Evolutionary conservation across 2,888 invertebrate species (phyloP), one percentile per base, ranked within the genome.

Genomic region (Arctia plantaginis): DNA sequence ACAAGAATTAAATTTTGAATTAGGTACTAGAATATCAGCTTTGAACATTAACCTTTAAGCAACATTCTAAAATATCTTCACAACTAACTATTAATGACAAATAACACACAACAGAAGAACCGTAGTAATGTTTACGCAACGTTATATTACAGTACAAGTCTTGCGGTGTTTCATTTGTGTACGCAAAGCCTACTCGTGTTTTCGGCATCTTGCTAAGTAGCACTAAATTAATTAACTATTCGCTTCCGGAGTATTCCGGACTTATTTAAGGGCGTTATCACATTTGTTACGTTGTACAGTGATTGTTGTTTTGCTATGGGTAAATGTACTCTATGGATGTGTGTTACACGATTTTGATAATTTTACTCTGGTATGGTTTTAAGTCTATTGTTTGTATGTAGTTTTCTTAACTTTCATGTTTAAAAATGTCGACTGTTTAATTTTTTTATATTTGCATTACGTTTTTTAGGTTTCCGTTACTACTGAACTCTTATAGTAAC

Each of bases 161-260:
- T 67, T 44, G 62, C 62, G 59, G 33, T 33, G 35, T 62, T 51
- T 65, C 64, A 64, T 64, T 47, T 23, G 67, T 69, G 44, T 59
- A 30, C 39, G 33, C 51, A 69, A 73, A 69, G 73, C 59, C 51
- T 33, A 18, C 41, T 71, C 71, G 59, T 71, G 68, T 75, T 75
- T 68, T 68, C 65, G 68, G 68, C 71, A 65, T 55, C 62, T 75
- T 65, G 65, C 68, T 75, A 75, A 75, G 67, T 75, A 75, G 55
- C 27, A 67, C 71, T 71, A 75, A 65, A 75, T 75, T 71, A 75
- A 75, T 75, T 75, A 74, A 71, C 74, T 64, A 71, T 71, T 71
- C 55, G 65, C 65, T 68, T 71, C 67, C 71, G 71, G 51, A 51
- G 51, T 51, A 51, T 51, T 75, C 51, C 15, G 18, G 51, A 55